These are phyloP conservation scores for Myathropa florea DNA, from an alignment of 2,888 invertebrate genomes.

Conservation along the genomic window DNA sequence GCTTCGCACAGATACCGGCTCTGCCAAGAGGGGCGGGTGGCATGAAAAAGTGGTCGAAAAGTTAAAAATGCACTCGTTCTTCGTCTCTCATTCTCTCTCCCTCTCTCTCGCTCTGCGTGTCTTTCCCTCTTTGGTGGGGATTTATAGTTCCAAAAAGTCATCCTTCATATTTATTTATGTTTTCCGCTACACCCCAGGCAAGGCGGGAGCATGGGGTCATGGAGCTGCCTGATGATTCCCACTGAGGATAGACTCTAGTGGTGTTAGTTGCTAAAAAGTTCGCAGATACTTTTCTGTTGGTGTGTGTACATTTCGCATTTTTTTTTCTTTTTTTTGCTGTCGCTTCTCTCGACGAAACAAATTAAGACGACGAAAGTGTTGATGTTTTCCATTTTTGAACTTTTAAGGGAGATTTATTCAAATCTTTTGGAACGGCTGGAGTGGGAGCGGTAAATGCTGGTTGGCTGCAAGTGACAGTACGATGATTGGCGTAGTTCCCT, in stretches of 20 bases:
- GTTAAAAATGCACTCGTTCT: slow-evolving; percentile 54
- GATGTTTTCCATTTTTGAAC: slow-evolving; percentile 48
- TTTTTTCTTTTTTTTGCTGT: not conserved
- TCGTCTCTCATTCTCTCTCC: slow-evolving; percentile 8
- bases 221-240: not conserved
- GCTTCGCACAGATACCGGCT: too few species aligned
- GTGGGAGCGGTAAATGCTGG: slow-evolving; percentile 8
- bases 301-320: not conserved
- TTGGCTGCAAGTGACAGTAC: slow-evolving; percentile 9
- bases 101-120: too few species aligned
- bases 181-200: slow-evolving; percentile 12
- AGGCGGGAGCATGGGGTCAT: slow-evolving; percentile 16
- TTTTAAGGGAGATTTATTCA: slow-evolving; percentile 42
- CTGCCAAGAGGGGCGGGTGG: not conserved
- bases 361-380: slow-evolving; percentile 43
- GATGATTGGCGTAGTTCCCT: slow-evolving; percentile 12
- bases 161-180: slow-evolving; percentile 60
- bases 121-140: not conserved
- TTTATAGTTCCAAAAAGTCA: slow-evolving; percentile 61
- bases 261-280: slow-evolving; percentile 42
- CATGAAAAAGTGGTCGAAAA: slow-evolving; percentile 45
- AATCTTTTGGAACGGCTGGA: slow-evolving; percentile 18
- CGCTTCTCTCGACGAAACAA: slow-evolving; percentile 3
- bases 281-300: not conserved
- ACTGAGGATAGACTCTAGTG: not conserved